Evolutionary conservation across 2,113 vertebrate species (phyloP).

Genomic region (Mugil cephalus): DNA sequence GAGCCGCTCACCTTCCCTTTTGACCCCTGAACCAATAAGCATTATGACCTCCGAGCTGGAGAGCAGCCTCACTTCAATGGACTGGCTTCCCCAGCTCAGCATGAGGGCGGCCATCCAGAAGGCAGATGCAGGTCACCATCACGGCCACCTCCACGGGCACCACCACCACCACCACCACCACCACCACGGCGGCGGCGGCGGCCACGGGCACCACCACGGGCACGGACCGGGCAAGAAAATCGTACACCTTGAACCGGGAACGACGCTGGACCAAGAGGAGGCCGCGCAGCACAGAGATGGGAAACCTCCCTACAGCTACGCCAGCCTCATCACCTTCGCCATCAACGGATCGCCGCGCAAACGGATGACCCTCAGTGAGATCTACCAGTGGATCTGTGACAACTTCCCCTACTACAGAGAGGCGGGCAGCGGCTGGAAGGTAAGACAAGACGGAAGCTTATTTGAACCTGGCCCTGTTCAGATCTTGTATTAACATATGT

Average conservation of each 20-base stretch:
- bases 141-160: slow-evolving; percentile 67
- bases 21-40: slow-evolving; percentile 29
- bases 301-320: slow-evolving; percentile 94
- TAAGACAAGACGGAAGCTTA: slow-evolving; percentile 63
- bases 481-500: not conserved
- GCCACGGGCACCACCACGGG: slow-evolving; percentile 68
- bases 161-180: slow-evolving; percentile 68
- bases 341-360: slow-evolving; percentile 93
- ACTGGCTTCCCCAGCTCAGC: slow-evolving; percentile 93
- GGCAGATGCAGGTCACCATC: slow-evolving; percentile 79
- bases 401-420: slow-evolving; percentile 95
- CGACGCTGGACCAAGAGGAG: slow-evolving; percentile 91
- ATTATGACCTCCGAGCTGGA: slow-evolving; percentile 94
- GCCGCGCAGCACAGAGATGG: slow-evolving; percentile 92
- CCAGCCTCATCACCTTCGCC: slow-evolving; percentile 94
- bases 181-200: no score
- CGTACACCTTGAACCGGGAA: slow-evolving; percentile 87
- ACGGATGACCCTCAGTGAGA: slow-evolving; percentile 95
- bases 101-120: slow-evolving; percentile 92
- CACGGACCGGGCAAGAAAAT: slow-evolving; percentile 88
- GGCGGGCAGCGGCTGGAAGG: slow-evolving; percentile 96
- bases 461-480: not conserved
- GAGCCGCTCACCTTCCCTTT: slow-evolving; percentile 45
- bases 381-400: slow-evolving; percentile 90
- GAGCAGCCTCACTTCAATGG: slow-evolving; percentile 94